Base-by-base conservation (phyloP, 2,113 vertebrate genomes). In the Andinoacara biseriatus region DNA sequence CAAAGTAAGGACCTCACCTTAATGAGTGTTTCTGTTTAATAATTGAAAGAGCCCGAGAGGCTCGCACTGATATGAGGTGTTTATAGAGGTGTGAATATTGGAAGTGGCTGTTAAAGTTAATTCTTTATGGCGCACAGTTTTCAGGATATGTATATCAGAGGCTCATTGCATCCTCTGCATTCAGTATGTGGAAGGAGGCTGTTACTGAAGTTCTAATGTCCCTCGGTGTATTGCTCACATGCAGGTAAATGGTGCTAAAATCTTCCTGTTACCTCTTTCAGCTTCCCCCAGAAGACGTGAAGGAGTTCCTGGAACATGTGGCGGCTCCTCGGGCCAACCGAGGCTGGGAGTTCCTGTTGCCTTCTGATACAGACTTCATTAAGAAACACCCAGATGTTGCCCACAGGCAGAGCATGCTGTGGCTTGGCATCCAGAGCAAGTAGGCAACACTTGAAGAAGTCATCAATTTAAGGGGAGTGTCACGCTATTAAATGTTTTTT, bases 381-480 rank as follows among this genome's bases (percentile, higher is more conserved):
- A 97, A 95, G 95, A 99, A 99, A 90, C 98, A 99, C 86, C 97
- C 97, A 2, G 98, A 99, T 26, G 96, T 99, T 86, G 97, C 97
- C 65, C 98, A 99, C 94, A 95, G 98, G 87, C 98, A 99, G 67
- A 95, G 97, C 80, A 99, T 99, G 98, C 96, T 99, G 84, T 99
- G 98, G 98, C 95, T 96, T 9, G 98, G 98, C 90, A 98, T 99
- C 89, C 98, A 99, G 95, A 97, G 97, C 93, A 99, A 99, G 98
- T 99, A 96, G 92, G 95, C 5, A 0, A 49, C 0, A 31, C 3
- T 1, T 38, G 60, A 10, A 2, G 15, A n/a, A 18, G 46, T 46
- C 18, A 72, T 0, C 67, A 72, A 26, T 33, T 72, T 26, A 72
- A 72, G 65, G 0, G 13, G 40, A 20, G 17, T 31, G 29, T 72